Base-by-base conservation (phyloP, 2,888 invertebrate species). In the Dioctria linearis region DNA sequence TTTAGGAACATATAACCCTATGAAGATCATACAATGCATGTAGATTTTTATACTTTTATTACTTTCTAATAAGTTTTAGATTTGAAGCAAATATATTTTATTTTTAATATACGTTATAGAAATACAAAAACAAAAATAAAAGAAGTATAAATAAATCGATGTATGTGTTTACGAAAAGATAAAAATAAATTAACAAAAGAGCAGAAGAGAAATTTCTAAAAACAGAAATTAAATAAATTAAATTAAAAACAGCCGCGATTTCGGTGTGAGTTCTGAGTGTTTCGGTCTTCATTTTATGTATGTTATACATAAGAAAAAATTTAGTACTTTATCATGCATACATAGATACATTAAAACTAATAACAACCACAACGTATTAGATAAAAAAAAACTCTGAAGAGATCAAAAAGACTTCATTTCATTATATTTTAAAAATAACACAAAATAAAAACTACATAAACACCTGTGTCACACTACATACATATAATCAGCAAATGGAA, bases 391-490 rank as follows among this genome's bases (percentile, higher is more conserved):
- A 76, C 63, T 76, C 76, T 63, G 46, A 76, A 63, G 76, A 76
- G 76, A 76, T 61, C 76, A 37, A 76, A 63, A 76, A 76, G 76
- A 76, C 76, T 76, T 76, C 76, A 76, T 39, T 39, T 76, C 76
- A 76, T 25, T 76, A 76, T 63, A n/a, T 25, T 25, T 25, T 25
- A 25, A 25, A 25, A 25, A 25, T 25, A 25, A 25, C 0, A 54
- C 54, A 54, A 54, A 54, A 54, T 54, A 54, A 54, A 4, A 6
- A 54, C 6, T 4, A 54, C 54, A 11, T 11, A 54, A 54, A 54
- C 54, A 4, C 11, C n/a, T 11, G 11, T 54, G 54, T 54, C 54
- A 54, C 11, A 54, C 54, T 54, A 25, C 25, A 25, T 25, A 25
- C 25, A 25, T 25, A 4, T 54, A 54, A n/a, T n/a, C n/a, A n/a